These are phyloP conservation scores for Noctua pronuba DNA, from an alignment of 2,888 invertebrate species.

Conservation along the genomic window DNA sequence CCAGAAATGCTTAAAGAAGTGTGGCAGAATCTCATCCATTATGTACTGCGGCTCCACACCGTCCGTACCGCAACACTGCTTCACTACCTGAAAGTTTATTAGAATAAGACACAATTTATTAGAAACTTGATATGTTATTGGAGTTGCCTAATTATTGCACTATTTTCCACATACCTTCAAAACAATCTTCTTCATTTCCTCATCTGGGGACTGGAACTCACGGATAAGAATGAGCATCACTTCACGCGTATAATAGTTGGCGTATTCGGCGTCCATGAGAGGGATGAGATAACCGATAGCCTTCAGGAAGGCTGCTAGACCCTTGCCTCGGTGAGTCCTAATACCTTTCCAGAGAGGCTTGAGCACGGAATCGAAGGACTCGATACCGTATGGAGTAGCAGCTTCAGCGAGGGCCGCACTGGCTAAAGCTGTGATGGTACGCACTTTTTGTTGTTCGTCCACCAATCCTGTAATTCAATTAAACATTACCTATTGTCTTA, in stretches of 20 bases:
- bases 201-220: conserved; percentile 99
- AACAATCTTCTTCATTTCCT: conserved; percentile 99
- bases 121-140: not conserved
- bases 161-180: conserved; percentile 93
- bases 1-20: conserved; percentile 99
- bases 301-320: conserved; percentile 99
- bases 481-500: not conserved
- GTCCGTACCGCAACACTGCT: conserved; percentile 99
- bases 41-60: conserved; percentile 99
- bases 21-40: conserved; percentile 99
- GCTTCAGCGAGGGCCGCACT: conserved; percentile 99
- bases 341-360: conserved; percentile 99
- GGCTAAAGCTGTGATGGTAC: conserved; percentile 99
- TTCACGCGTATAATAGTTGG: conserved; percentile 99
- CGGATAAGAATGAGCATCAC: conserved; percentile 99
- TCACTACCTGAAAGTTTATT: conserved; percentile 96
- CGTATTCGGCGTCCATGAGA: conserved; percentile 99
- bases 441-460: conserved; percentile 99
- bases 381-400: conserved; percentile 99
- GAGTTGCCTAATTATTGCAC: not conserved
- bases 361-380: conserved; percentile 99
- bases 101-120: not conserved
- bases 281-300: conserved; percentile 99
- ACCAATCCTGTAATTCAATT: conserved; percentile 92
- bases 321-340: conserved; percentile 96